phyloP scores from a whole-genome alignment of 2,113 vertebrate species.

The Daphoenositta chrysoptera region DNA sequence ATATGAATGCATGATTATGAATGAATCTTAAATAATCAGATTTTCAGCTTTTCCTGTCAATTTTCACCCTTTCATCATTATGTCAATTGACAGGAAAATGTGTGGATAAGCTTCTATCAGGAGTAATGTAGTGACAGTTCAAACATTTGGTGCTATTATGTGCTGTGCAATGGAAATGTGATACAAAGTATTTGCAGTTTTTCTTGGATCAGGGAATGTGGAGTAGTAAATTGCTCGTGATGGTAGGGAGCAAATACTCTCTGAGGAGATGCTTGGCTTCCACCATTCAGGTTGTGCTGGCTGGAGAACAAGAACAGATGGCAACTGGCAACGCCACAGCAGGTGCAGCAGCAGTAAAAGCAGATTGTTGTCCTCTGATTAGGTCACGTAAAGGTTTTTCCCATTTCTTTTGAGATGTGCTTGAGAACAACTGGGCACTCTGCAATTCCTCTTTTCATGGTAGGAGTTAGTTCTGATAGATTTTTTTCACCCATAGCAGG shows the following conservation, averaged over 20 bases:
- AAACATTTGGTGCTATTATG: neutral
- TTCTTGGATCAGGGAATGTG: neutral
- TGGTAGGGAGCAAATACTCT: neutral
- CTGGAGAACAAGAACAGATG: slow-evolving; percentile 45
- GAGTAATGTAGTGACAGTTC: neutral
- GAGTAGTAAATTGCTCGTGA: neutral
- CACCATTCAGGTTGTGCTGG: slow-evolving; percentile 18
- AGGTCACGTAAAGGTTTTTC: slow-evolving; percentile 21
- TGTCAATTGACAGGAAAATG: neutral
- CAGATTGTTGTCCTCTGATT: slow-evolving; percentile 40
- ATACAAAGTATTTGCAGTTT: neutral
- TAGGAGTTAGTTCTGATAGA: neutral
- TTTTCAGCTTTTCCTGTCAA: neutral
- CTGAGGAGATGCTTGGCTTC: slow-evolving; percentile 11
- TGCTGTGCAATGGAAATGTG: neutral
- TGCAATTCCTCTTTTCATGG: neutral
- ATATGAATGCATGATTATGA: neutral
- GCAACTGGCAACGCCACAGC: slow-evolving; percentile 22
- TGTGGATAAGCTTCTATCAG: neutral
- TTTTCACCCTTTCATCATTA: neutral
- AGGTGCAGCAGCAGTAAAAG: slow-evolving; percentile 46
- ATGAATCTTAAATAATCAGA: neutral
- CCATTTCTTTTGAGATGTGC: neutral
- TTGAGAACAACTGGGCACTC: neutral
- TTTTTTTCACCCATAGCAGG: neutral